Percentiles rank a stretch among this genome's conserved stretches.
Evolutionary conservation across 2,888 invertebrate species (phyloP).

Genomic region (Agriotes lineatus): DNA sequence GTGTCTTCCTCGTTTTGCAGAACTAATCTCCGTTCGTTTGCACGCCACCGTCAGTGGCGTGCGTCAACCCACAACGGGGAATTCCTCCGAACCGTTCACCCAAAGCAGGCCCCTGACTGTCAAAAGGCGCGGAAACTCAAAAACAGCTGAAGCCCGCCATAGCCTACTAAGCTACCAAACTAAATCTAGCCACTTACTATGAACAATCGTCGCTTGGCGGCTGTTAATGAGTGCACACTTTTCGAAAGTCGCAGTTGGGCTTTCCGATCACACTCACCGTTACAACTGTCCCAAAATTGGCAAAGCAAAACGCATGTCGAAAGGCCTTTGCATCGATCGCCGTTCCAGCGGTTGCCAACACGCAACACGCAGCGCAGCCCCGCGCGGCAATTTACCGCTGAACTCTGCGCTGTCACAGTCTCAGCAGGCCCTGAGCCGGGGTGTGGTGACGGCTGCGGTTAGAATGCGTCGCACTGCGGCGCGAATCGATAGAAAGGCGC

Average conservation of each 20-base stretch:
- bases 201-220: constrained; percentile 4
- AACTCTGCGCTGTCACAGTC: constrained; percentile 47
- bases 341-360: constrained; percentile 49
- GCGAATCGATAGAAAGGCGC: constrained; percentile 51
- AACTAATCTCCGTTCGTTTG: no score
- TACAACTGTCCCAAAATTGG: constrained; percentile 27
- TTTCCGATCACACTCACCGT: constrained; percentile 19
- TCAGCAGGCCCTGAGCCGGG: constrained; percentile 21
- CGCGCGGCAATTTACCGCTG: constrained; percentile 50
- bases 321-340: constrained; percentile 48
- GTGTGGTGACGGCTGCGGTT: constrained; percentile 9
- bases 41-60: no score
- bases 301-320: constrained; percentile 25
- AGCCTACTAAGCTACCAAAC: no score
- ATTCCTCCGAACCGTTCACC: no score
- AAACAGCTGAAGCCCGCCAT: no score
- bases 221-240: constrained; percentile 7
- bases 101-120: no score
- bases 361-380: constrained; percentile 54
- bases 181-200: neutral
- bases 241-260: constrained; percentile 8
- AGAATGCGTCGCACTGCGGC: constrained; percentile 30
- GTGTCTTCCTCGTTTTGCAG: no score
- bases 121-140: no score
- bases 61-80: no score